Conservation (phyloP, 1,140 invertebrate species). For the Notospermus geniculatus region DNA sequence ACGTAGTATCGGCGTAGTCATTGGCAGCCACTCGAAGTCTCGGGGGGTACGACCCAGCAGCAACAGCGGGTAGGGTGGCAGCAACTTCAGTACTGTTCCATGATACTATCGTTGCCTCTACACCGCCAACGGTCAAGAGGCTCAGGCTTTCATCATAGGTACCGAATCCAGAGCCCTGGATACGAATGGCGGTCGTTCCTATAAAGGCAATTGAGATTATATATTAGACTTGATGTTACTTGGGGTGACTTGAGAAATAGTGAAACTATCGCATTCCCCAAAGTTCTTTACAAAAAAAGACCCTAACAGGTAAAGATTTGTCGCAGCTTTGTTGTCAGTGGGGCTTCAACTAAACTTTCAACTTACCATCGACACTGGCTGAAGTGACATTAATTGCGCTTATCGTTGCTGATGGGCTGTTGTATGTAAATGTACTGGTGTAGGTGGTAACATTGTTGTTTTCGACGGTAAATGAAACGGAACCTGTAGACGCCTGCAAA, state of each 20-base stretch:
- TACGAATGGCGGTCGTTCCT: neutral
- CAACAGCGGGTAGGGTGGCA: neutral
- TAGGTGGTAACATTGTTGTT: neutral
- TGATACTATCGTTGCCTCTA: neutral
- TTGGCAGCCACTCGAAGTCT: neutral
- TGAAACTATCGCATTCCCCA: too few relatives aligned
- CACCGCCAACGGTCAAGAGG: neutral
- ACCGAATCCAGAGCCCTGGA: slow-evolving; percentile 4
- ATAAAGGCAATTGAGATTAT: too few relatives aligned
- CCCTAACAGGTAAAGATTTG: too few relatives aligned
- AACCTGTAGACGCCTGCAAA: neutral
- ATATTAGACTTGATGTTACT: too few relatives aligned
- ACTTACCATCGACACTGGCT: slow-evolving; percentile 8
- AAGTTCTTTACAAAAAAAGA: too few relatives aligned
- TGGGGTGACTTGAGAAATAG: too few relatives aligned
- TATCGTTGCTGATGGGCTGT: neutral
- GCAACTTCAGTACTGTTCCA: neutral
- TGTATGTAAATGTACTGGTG: neutral
- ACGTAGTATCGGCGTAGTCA: neutral
- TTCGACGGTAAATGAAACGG: neutral
- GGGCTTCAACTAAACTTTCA: too few relatives aligned
- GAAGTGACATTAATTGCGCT: neutral
- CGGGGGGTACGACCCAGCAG: neutral
- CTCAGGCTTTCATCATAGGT: neutral
- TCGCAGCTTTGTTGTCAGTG: too few relatives aligned